Base-by-base conservation (phyloP, 53 echinoderm and acorn worm genomes). In the Holothuria leucospilota region DNA sequence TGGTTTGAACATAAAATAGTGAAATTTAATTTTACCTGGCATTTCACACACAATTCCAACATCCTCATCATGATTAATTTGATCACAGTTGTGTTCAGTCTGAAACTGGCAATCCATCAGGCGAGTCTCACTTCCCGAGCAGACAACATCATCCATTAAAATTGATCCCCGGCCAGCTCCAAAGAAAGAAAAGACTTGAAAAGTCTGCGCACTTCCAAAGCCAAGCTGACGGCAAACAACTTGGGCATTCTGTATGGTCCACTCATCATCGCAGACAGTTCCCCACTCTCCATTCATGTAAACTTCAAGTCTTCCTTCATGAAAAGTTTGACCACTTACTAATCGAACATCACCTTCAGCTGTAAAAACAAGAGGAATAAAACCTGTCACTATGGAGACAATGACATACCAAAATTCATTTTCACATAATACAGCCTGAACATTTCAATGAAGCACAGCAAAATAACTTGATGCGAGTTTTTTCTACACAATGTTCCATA, bases 221-320 rank as follows among this genome's bases (percentile, higher is more conserved):
- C 74, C 74, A 20, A 74, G 51, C 51, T 74, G 74, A 6, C 26
- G 49, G 51, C 74, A 74, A 6, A 74, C 74, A 8, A 74, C 74
- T 6, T 52, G 10, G 1, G 74, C 74, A 74, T 74, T 52, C 8
- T 53, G 13, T 6, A 74, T 24, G 51, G 12, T 52, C 27, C 27
- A 74, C 2, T 4, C 51, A 49, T 74, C 49, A 51, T 74, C 25
- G 18, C 74, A 74, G 10, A 74, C 74, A 18, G 49, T 74, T 14
- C 74, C 74, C 74, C 74, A 74, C 2, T 24, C 49, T 23, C 74
- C 74, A 49, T 74, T 74, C 8, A 20, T 16, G 74, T 21, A 74
- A 24, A 74, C 52, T 39, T 49, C 74, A 51, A 74, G 51, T n/a
- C 74, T 10, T 49, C 74, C 74, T 25, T 49, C 49, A 24, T 49